Evolutionary conservation across 2,888 invertebrate species (phyloP), one percentile per base, ranked within the genome.

Genomic region (Epiblema foenella): DNA sequence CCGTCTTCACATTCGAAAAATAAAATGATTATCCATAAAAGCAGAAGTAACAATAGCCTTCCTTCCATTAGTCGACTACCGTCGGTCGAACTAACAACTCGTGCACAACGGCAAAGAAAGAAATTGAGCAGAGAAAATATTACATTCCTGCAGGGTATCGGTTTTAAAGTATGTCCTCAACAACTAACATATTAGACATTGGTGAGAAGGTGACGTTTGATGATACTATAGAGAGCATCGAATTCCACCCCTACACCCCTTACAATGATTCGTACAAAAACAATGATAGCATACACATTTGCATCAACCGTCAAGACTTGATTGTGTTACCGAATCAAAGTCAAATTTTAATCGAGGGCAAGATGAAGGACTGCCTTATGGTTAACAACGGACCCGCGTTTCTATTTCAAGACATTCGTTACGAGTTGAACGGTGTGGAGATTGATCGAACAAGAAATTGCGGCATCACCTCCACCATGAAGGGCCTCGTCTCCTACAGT

Each of bases 381-480:
- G 42, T 62, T 2, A 60, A 68, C 17, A 68, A 68, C 15, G 68
- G 17, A 9, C 2, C 18, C 0, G 68, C 68, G 39, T 68, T 59
- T 60, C 17, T 71, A 56, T 71, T 66, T 49, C 66, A 66, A 71
- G 66, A 71, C 62, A 57, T 71, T 17, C 66, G 70, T n/a, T 70
- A 64, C 24, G 63, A 69, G 15, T 42, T 56, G 17, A 62, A 73
- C 66, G 73, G 76, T 7, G 63, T 76, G 10, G 75, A 74, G 54
- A 72, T 76, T 39, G 75, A 75, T 73, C 58, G 71, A 12, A 52
- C 66, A 10, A 75, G 59, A 69, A 74, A 76, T 42, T 66, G 63
- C 12, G 76, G 76, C n/a, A 69, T 76, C 11, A 76, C 75, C 1
- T 63, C 74, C 20, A 75, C 74, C 2, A 64, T 75, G 17, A 74